Evolutionary conservation across 2,797 vertebrate species (phyloP).

Genomic region (Odontamblyopus rebecca): DNA sequence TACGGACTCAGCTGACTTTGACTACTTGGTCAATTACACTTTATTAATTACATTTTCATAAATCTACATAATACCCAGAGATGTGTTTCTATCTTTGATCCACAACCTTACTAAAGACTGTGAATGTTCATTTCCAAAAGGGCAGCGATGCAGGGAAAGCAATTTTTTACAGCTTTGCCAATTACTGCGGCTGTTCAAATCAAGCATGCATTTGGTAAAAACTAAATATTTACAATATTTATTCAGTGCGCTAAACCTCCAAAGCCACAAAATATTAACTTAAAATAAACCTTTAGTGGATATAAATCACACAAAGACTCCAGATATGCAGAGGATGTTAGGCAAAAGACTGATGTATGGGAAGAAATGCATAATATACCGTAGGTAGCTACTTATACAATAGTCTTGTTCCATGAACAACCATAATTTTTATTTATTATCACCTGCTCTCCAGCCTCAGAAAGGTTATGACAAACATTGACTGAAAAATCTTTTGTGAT

Average conservation of each 20-base stretch:
- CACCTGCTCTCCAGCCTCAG: background rate
- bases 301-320: background rate
- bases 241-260: background rate
- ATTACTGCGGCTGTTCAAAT: conserved; percentile 47
- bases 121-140: conserved; percentile 59
- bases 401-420: too few species aligned
- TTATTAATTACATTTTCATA: conserved; percentile 73
- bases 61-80: conserved; percentile 65
- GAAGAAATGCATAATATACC: too few species aligned
- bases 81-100: conserved; percentile 55
- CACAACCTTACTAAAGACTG: conserved; percentile 50
- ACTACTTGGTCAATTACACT: conserved; percentile 72
- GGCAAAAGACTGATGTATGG: too few species aligned
- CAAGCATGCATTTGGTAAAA: conserved; percentile 10
- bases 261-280: background rate
- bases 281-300: background rate
- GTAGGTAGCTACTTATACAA: too few species aligned
- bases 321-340: background rate
- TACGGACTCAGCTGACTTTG: conserved; percentile 68
- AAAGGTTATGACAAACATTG: background rate
- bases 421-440: background rate
- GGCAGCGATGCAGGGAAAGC: conserved; percentile 52
- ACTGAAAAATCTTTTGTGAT: background rate
- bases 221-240: conserved; percentile 39
- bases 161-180: conserved; percentile 49